phyloP scores from a whole-genome alignment of 2,113 vertebrate species.

The Chaenocephalus aceratus region DNA sequence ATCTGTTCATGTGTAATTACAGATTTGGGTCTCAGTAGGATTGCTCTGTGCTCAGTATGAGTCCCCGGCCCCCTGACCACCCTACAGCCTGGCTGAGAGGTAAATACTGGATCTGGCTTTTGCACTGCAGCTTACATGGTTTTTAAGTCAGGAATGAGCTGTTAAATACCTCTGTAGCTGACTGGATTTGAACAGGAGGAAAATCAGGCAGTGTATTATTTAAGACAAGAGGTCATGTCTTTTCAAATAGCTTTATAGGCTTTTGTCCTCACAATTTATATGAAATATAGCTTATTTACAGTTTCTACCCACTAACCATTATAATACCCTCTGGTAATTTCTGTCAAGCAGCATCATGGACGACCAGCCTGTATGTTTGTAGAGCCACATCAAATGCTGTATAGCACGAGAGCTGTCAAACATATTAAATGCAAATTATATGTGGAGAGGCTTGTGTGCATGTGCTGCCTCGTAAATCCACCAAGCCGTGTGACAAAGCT shows the following conservation, averaged over 20 bases:
- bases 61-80: constrained; percentile 42
- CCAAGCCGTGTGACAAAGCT: constrained; percentile 32
- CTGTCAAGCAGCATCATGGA: constrained; percentile 8
- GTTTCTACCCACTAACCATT: constrained; percentile 1
- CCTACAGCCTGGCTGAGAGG: constrained; percentile 58
- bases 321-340: constrained; percentile 1
- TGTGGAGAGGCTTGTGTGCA: constrained; percentile 15
- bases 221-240: background rate
- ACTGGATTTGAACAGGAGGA: constrained; percentile 10
- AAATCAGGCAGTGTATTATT: constrained; percentile 9
- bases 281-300: constrained; percentile 27
- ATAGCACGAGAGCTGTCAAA: constrained; percentile 9
- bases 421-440: constrained; percentile 35
- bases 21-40: constrained; percentile 61
- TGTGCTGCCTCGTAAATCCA: constrained; percentile 26
- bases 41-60: constrained; percentile 45
- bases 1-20: constrained; percentile 78
- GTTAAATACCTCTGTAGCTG: constrained; percentile 36
- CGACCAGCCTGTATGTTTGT: constrained; percentile 17
- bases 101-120: constrained; percentile 49
- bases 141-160: constrained; percentile 29
- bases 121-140: constrained; percentile 35
- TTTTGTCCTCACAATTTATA: constrained; percentile 1
- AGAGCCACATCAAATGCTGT: constrained; percentile 19
- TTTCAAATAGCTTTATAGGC: constrained; percentile 17